Conservation (phyloP, 2,888 invertebrate genomes). For the Drosophila prostipennis region DNA sequence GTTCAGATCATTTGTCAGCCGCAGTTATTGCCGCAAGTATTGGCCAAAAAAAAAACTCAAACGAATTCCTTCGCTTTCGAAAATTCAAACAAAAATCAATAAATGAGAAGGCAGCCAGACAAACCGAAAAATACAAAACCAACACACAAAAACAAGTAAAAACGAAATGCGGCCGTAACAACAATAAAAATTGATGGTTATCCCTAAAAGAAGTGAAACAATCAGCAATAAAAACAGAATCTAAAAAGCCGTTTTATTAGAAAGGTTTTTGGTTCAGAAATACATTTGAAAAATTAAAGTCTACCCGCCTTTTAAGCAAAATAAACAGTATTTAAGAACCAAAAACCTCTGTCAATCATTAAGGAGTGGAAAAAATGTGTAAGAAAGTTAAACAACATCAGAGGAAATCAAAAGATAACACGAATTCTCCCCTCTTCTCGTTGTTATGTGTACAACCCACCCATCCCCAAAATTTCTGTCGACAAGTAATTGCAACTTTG, state of each 20-base stretch:
- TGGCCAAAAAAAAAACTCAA: slow-evolving; percentile 12
- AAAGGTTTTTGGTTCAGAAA: slow-evolving; percentile 18
- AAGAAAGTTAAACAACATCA: slow-evolving; percentile 7
- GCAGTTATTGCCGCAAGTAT: slow-evolving; percentile 47
- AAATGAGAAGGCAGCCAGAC: slow-evolving; percentile 41
- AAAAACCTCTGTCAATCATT: background rate
- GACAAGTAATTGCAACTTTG: slow-evolving; percentile 56
- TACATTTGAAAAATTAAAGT: background rate
- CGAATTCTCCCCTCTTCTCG: background rate
- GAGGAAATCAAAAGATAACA: slow-evolving; percentile 43
- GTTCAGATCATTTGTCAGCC: slow-evolving; percentile 62
- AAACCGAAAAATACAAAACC: slow-evolving; percentile 33
- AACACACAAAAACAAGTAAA: slow-evolving; percentile 38
- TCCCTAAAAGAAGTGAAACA: slow-evolving; percentile 72
- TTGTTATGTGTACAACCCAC: background rate
- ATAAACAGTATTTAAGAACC: background rate
- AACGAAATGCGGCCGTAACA: slow-evolving; percentile 51
- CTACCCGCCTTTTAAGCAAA: background rate
- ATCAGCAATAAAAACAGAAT: slow-evolving; percentile 73
- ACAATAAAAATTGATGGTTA: slow-evolving; percentile 78
- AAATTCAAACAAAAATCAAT: slow-evolving; percentile 62
- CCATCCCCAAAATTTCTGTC: slow-evolving; percentile 6
- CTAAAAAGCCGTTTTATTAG: slow-evolving; percentile 2
- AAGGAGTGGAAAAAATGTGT: no score
- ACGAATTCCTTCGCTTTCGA: background rate